Evolutionary conservation across 2,113 vertebrate genomes (phyloP).

Genomic region (Hippopotamus amphibius): DNA sequence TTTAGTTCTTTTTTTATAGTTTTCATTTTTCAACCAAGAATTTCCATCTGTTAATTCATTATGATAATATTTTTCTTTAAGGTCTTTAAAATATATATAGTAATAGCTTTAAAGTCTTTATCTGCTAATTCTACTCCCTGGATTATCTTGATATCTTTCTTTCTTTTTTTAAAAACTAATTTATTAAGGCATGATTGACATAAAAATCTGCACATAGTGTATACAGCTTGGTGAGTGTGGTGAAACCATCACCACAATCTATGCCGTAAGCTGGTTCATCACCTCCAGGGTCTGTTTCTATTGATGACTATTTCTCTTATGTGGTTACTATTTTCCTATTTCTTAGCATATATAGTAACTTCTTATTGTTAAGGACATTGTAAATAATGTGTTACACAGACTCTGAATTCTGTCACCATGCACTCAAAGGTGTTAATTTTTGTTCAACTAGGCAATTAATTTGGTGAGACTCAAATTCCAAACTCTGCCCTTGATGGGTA

Average conservation of each 20-base stretch:
- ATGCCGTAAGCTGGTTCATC: neutral
- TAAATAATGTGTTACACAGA: neutral
- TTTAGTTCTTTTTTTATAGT: constrained; percentile 10
- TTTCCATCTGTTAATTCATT: constrained; percentile 48
- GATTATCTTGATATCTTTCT: neutral
- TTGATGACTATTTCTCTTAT: neutral
- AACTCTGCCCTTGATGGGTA: neutral
- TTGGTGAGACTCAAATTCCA: constrained; percentile 1
- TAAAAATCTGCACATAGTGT: neutral
- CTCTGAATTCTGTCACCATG: constrained; percentile 8
- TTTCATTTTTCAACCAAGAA: constrained; percentile 38
- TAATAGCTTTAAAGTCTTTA: neutral
- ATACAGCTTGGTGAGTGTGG: neutral
- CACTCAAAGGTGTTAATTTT: neutral
- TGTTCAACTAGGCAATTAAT: constrained; percentile 5
- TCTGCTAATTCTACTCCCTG: neutral
- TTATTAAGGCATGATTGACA: neutral
- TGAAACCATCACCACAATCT: neutral
- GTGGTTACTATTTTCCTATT: neutral
- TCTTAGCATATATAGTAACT: neutral
- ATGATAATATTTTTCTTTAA: constrained; percentile 29
- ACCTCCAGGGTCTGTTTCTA: neutral
- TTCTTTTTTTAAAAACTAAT: neutral
- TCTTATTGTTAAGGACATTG: neutral
- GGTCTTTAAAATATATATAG: neutral